Base-by-base conservation (phyloP, 2,888 invertebrate genomes). In the Timandra comae region DNA sequence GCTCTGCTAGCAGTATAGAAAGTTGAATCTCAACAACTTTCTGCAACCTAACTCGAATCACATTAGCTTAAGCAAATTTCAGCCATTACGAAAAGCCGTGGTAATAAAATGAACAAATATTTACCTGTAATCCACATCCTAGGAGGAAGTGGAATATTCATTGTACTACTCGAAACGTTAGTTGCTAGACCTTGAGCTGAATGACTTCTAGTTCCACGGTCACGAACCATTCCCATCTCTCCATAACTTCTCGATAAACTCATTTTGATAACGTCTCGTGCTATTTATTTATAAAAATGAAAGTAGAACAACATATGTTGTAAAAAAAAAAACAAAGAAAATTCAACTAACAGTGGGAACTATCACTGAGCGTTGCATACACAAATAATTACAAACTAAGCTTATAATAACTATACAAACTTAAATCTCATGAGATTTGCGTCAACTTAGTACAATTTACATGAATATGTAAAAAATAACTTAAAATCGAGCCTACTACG, bases 81-180 rank as follows among this genome's bases (percentile, higher is more conserved):
- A n/a, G n/a, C n/a, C n/a, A n/a, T n/a, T n/a, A n/a, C n/a, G n/a
- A n/a, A n/a, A n/a, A n/a, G n/a, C 6, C 4, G 16, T 16, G 16
- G 16, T 16, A 16, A 16, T 16, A 16, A 6, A 19, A 29, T 30
- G 27, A 6, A 16, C 28, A 40, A 41, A 43, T 33, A 46, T 52
- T 68, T 57, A 82, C 86, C 86, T 70, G 84, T 81, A 39, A 81
- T 76, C 80, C 81, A 84, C 52, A 79, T 63, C 57, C 80, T 75
- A 51, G 86, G 86, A 43, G 86, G 86, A 56, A 85, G 68, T 57
- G 86, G 86, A 71, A 86, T 81, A 70, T 81, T 85, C 67, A 82
- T 69, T 29, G 72, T 61, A 51, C 80, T 63, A 59, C 71, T 79
- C 39, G 66, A 64, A 52, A 70, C 43, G 47, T 63, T 61, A 51